phyloP scores from a whole-genome alignment of 2,113 vertebrate genomes.

The Tursiops truncatus region DNA sequence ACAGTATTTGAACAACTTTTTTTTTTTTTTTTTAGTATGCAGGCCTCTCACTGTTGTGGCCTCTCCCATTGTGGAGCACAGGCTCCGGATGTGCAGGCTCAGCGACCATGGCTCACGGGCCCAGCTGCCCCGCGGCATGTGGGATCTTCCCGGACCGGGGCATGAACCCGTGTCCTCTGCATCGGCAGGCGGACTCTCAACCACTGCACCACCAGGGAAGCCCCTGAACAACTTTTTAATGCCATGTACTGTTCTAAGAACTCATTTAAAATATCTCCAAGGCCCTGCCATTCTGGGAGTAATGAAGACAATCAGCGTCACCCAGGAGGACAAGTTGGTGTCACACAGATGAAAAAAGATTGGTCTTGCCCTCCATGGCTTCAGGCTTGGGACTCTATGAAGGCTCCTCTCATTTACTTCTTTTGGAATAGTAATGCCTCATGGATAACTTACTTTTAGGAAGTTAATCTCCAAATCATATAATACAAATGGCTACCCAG shows the following conservation, averaged over 20 bases:
- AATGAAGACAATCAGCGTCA: too few relatives aligned
- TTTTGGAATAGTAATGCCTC: not conserved
- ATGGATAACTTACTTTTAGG: not conserved
- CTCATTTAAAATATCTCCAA: not conserved
- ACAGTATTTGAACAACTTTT: not conserved
- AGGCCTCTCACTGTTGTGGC: too few relatives aligned
- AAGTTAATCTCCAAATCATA: not conserved
- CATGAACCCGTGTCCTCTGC: too few relatives aligned
- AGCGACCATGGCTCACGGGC: too few relatives aligned
- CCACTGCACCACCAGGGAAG: too few relatives aligned
- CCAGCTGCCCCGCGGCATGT: too few relatives aligned
- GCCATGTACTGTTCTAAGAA: not conserved
- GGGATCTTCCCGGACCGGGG: too few relatives aligned
- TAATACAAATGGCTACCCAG: not conserved
- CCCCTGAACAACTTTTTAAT: not conserved
- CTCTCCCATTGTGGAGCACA: too few relatives aligned
- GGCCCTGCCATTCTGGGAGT: not conserved
- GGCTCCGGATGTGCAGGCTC: too few relatives aligned
- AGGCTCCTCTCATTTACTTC: not conserved
- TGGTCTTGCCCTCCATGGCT: not conserved
- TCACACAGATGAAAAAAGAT: not conserved
- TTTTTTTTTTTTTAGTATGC: too few relatives aligned
- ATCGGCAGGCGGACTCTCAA: too few relatives aligned
- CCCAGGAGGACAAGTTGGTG: not conserved
- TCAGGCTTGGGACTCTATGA: not conserved